Conservation (phyloP, 2,797 vertebrate species). For the Microchirus variegatus region DNA sequence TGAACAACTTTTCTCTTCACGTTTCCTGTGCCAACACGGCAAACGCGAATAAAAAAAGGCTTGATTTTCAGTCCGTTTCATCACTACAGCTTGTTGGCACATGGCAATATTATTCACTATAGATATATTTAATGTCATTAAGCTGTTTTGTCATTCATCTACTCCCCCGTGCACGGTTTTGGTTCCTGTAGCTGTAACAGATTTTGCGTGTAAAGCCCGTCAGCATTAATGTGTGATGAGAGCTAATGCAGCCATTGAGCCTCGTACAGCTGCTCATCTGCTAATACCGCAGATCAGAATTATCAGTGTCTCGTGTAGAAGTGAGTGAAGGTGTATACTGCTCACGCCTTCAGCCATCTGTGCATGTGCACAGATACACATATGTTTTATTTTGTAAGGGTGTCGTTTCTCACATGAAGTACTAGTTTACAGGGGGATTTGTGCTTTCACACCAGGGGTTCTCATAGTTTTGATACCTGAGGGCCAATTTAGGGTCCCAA, state of each 20-base stretch:
- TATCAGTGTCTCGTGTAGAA: constrained; percentile 57
- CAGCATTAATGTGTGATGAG: constrained; percentile 70
- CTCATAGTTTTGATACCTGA: too few relatives aligned
- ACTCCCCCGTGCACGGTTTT: constrained; percentile 15
- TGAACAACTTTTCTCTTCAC: not conserved
- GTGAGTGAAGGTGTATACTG: constrained; percentile 21
- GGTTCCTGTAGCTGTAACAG: constrained; percentile 46
- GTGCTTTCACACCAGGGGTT: too few relatives aligned
- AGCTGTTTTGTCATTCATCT: not conserved
- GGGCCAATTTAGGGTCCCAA: too few relatives aligned
- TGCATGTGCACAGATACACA: too few relatives aligned
- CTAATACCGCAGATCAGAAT: constrained; percentile 65
- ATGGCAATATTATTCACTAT: not conserved
- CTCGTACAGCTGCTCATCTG: constrained; percentile 55
- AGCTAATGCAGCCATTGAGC: constrained; percentile 69
- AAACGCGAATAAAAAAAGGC: not conserved
- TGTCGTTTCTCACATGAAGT: too few relatives aligned
- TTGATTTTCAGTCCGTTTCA: not conserved
- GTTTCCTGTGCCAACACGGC: not conserved
- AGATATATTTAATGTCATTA: not conserved
- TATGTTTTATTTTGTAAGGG: too few relatives aligned
- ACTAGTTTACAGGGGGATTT: too few relatives aligned
- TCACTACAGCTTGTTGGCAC: not conserved
- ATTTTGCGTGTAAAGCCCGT: constrained; percentile 64
- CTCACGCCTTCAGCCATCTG: too few relatives aligned